Percentiles rank a stretch among this genome's conserved stretches.
These are phyloP conservation scores for Lagorchestes hirsutus DNA, from an alignment of 2,797 vertebrate genomes.

Conservation along the genomic window DNA sequence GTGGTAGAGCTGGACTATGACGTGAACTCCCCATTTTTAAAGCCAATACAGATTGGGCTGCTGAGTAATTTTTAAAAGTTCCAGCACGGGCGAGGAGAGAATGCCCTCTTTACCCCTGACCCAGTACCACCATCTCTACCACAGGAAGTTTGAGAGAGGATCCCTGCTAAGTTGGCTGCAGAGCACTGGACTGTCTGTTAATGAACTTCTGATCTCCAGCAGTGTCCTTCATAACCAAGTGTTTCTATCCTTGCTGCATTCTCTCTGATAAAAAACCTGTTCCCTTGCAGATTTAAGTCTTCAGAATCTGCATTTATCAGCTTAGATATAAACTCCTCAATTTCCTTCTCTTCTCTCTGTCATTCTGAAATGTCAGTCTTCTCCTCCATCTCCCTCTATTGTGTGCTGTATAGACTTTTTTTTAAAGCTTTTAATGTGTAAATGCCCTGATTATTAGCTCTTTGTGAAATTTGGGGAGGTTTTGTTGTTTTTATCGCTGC, in stretches of 20 bases:
- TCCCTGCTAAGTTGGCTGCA: not conserved
- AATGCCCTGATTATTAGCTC: slow-evolving; percentile 67
- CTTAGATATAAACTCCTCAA: not conserved
- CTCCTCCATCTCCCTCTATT: slow-evolving; percentile 51
- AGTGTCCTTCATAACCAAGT: not conserved
- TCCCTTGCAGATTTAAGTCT: not conserved
- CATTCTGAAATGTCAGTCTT: not conserved
- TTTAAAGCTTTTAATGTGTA: slow-evolving; percentile 43
- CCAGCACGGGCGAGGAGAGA: not conserved
- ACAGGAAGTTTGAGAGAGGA: not conserved
- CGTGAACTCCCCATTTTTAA: not conserved
- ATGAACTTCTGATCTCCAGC: not conserved
- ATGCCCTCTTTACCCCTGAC: not conserved
- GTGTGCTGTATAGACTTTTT: slow-evolving; percentile 8
- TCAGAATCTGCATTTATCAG: not conserved
- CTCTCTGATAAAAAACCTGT: not conserved
- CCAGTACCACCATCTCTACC: not conserved
- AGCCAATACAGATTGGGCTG: not conserved
- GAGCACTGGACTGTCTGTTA: not conserved
- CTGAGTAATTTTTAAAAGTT: not conserved
- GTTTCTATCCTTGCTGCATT: not conserved
- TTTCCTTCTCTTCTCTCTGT: slow-evolving; percentile 48
- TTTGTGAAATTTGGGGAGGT: slow-evolving; percentile 53
- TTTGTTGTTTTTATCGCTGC: not conserved
- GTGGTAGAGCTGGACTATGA: not conserved